Percentiles rank a stretch among this genome's conserved stretches.
phyloP scores from a whole-genome alignment of 2,113 vertebrate species.

The Grammatotria lemairii region DNA sequence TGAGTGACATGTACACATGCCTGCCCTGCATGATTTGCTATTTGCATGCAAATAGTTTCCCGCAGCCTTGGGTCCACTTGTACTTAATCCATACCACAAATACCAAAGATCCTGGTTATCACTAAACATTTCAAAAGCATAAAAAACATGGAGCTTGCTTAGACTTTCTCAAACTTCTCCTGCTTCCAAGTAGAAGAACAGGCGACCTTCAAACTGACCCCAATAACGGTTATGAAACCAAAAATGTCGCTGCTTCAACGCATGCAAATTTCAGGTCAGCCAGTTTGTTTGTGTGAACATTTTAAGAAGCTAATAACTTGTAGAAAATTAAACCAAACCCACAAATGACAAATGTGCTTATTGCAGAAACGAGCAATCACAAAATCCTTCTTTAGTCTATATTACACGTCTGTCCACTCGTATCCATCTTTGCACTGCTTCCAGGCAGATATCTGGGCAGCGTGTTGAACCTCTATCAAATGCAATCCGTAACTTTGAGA shows the following conservation, averaged over 20 bases:
- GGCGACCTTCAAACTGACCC: background rate
- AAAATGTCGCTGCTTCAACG: background rate
- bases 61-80: background rate
- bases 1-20: background rate
- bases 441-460: background rate
- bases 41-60: background rate
- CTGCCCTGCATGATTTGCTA: background rate
- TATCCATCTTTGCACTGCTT: background rate
- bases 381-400: background rate
- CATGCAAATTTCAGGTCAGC: background rate
- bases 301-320: background rate
- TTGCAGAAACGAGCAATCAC: background rate
- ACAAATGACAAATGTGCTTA: background rate
- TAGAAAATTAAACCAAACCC: background rate
- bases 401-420: background rate
- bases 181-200: background rate
- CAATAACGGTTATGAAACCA: rapidly evolving
- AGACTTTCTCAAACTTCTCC: background rate
- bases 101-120: background rate
- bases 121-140: background rate
- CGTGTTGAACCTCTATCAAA: background rate
- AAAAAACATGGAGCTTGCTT: background rate
- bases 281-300: background rate
- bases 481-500: rapidly evolving
- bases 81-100: background rate